Percentiles rank a stretch among this genome's conserved stretches.
phyloP scores from a whole-genome alignment of 2,888 invertebrate genomes.

The Dromius quadrimaculatus region DNA sequence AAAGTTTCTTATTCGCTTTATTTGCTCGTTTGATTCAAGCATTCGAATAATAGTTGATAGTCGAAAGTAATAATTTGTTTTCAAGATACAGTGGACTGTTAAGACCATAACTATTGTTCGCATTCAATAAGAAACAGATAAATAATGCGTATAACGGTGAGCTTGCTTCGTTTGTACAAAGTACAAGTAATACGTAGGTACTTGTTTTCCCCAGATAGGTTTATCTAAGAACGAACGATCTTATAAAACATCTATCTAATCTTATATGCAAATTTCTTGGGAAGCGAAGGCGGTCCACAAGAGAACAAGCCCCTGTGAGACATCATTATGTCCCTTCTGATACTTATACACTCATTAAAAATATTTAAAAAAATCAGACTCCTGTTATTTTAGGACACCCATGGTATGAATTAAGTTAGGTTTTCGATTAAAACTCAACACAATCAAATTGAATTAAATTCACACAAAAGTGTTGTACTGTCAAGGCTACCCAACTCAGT shows the following conservation, averaged over 20 bases:
- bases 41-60: too few species aligned
- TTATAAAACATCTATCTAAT: constrained; percentile 45
- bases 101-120: constrained; percentile 28
- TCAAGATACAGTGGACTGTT: constrained; percentile 13
- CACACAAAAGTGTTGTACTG: too few species aligned
- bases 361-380: too few species aligned
- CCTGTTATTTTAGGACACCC: too few species aligned
- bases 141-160: constrained; percentile 29
- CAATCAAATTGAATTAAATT: too few species aligned
- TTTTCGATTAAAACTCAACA: too few species aligned
- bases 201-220: constrained; percentile 37
- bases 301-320: constrained; percentile 1
- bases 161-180: constrained; percentile 16
- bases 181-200: constrained; percentile 28
- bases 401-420: too few species aligned
- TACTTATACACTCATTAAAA: too few species aligned
- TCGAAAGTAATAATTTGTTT: too few species aligned
- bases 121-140: constrained; percentile 29
- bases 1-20: too few species aligned
- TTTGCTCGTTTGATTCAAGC: too few species aligned
- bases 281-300: constrained; percentile 28
- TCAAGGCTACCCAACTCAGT: too few species aligned
- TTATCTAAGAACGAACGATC: constrained; percentile 38
- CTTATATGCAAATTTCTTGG: constrained; percentile 32
- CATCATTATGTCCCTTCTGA: constrained; percentile 19